Evolutionary conservation across 1,140 invertebrate genomes (phyloP), one percentile per base, ranked within the genome.

Genomic region (Formica selysi): DNA sequence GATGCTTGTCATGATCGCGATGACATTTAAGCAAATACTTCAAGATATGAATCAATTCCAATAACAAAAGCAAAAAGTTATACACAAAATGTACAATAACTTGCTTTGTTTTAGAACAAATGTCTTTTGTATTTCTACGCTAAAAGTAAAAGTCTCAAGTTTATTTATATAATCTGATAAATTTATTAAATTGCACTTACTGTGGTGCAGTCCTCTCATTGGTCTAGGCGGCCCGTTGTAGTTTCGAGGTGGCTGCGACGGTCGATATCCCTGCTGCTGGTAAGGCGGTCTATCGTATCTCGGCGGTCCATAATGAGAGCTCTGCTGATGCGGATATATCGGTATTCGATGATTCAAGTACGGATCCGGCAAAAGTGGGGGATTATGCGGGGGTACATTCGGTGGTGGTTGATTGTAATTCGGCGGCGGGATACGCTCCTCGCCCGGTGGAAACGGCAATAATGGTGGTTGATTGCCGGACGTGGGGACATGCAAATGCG

Each of bases 271-370:
- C 71, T 92, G 90, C 51, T 93, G 94, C 59, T 93, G 94, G 86
- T 94, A 94, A 62, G 92, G 92, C 76, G 92, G 94, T 87, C 93
- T 91, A 41, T 94, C 93, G 73, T 94, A 95, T 84, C 95, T 91
- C 70, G 94, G 93, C 29, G 92, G 93, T 16, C 93, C 93, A 90
- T 95, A 96, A 74, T 95, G 95, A 16, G 95, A 94, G 48, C 92
- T 93, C 84, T 94, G 93, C 84, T 94, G 94, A 85, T 94, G 94
- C 19, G 94, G 91, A 88, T 95, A 95, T 90, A 95, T 92, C 10
- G 94, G 93, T 91, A 95, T 94, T 48, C 94, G 80, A 67, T 94
- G 94, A 74, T 91, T 91, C 87, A 95, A 93, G 22, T 94, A 95
- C 0, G 95, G 95, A 88, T 95, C 94, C 2, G 94, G 94, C 22